These are phyloP conservation scores for Lordiphosa clarofinis DNA, from an alignment of 1,140 invertebrate species.

Conservation along the genomic window DNA sequence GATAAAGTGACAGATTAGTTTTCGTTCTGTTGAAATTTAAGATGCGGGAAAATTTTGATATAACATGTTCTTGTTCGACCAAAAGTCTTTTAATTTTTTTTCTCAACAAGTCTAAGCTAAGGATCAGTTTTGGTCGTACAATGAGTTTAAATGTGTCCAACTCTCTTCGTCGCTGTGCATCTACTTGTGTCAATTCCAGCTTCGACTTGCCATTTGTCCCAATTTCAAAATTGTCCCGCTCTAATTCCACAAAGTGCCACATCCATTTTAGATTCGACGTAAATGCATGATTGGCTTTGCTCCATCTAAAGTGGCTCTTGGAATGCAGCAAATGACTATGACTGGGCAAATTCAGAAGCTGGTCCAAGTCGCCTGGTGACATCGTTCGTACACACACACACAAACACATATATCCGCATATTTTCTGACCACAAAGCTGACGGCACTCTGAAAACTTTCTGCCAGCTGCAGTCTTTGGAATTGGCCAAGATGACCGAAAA, in stretches of 20 bases:
- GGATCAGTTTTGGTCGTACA: too few species aligned
- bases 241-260: slow-evolving; percentile 8
- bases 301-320: slow-evolving; percentile 12
- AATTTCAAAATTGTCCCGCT: slow-evolving; percentile 10
- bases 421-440: slow-evolving; percentile 12
- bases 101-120: too few species aligned
- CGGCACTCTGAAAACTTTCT: slow-evolving; percentile 11
- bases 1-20: too few species aligned
- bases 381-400: slow-evolving; percentile 6
- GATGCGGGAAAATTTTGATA: too few species aligned
- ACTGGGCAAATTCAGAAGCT: slow-evolving; percentile 8
- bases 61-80: too few species aligned
- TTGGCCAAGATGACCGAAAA: slow-evolving; percentile 12
- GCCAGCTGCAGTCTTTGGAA: slow-evolving; percentile 11
- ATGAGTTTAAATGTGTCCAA: too few species aligned
- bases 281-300: slow-evolving; percentile 10
- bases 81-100: too few species aligned
- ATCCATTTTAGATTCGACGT: slow-evolving; percentile 6
- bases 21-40: too few species aligned
- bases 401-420: slow-evolving; percentile 7
- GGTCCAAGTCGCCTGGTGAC: slow-evolving; percentile 1
- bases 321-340: slow-evolving; percentile 9
- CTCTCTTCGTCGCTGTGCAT: too few species aligned
- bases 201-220: slow-evolving; percentile 3
- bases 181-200: not conserved